Evolutionary conservation across 2,888 invertebrate species (phyloP), one percentile per base, ranked within the genome.

Genomic region (Leucozona laternaria): DNA sequence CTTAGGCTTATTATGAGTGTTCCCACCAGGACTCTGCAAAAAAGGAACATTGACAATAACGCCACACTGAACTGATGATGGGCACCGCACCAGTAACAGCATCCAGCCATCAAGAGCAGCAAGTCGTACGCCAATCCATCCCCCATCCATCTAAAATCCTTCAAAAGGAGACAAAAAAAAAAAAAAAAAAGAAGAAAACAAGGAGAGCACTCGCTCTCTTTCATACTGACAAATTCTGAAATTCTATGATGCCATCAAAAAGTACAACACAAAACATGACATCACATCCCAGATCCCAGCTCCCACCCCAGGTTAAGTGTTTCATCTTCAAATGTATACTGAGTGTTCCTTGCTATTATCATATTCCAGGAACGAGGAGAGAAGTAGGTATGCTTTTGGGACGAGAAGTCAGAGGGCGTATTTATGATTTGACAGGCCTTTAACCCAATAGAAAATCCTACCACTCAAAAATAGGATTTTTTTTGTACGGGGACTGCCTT

Each of bases 201-300:
- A 28, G 31, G 28, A 40, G 8, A n/a, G 8, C 31, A 8, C 68
- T 48, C 13, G 48, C 50, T 75, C 50, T 28, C 25, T 53, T 37
- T 55, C 31, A n/a, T n/a, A 48, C 78, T 78, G 85, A 78, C 86
- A 81, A 86, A 71, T 86, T 81, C 78, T 82, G 82, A 86, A 85
- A 86, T 82, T 82, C 86, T 86, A 86, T 79, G 86, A 86, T 79
- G 81, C 86, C 81, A 86, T 86, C 81, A 86, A 81, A 86, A 86
- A 86, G 86, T 78, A 86, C 86, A 86, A 86, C 86, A 86, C 78
- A 82, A 82, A 82, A 86, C 86, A 86, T 86, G 86, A 86, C 81
- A 86, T 86, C 86, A 78, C 81, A 79, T 79, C 81, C 50, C 66
- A 66, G 66, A 78, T 78, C 80, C 45, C 48, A 48, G 66, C 31